These are phyloP conservation scores for Sebastes steindachneri DNA, from an alignment of 2,797 vertebrate species.

Conservation along the genomic window DNA sequence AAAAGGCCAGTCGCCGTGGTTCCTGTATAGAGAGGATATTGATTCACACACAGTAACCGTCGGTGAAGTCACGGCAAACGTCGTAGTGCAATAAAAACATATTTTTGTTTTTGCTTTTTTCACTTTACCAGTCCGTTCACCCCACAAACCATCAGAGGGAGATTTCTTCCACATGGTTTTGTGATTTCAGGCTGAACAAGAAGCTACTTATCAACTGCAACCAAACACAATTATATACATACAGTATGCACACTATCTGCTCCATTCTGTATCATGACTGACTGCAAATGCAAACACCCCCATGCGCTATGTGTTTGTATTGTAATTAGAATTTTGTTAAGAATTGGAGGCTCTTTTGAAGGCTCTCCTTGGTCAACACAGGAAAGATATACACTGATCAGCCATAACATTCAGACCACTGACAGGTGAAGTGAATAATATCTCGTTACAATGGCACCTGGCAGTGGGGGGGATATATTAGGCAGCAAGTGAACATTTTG, in stretches of 20 bases:
- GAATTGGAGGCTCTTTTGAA: not conserved
- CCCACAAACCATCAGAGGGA: not conserved
- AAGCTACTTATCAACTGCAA: not conserved
- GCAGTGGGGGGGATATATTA: too few species aligned
- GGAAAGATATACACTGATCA: not conserved
- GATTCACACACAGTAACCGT: not conserved
- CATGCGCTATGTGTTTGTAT: not conserved
- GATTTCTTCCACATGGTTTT: not conserved
- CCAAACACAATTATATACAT: not conserved
- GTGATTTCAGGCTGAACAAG: not conserved
- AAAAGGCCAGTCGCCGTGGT: not conserved
- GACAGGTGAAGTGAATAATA: too few species aligned
- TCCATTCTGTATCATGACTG: not conserved
- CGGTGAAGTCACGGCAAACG: not conserved
- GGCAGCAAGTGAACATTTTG: too few species aligned
- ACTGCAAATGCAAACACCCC: not conserved
- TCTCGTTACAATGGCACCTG: too few species aligned
- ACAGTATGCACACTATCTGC: not conserved
- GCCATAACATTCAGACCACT: too few species aligned
- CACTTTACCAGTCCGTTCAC: not conserved
- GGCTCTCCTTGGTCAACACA: not conserved
- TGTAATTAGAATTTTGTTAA: not conserved
- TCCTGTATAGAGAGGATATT: not conserved
- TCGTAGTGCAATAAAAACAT: slow-evolving; percentile 24
- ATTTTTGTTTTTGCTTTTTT: not conserved